Conservation (phyloP, 2,888 invertebrate species). For the Dichetophora obliterata region DNA sequence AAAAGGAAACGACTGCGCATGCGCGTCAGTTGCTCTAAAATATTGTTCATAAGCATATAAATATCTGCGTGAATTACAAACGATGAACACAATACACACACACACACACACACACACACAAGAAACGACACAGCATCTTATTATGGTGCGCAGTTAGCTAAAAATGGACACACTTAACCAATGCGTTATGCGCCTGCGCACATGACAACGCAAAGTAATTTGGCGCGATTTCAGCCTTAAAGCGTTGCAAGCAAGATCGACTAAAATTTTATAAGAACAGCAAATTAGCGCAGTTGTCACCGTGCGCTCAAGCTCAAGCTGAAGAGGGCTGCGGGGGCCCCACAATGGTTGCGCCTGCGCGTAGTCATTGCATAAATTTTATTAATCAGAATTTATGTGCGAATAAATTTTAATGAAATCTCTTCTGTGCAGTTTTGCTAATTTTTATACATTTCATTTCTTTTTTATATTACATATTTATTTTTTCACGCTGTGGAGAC, state of each 20-base stretch:
- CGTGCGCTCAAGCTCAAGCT: neutral
- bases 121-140: neutral
- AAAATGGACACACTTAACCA: conserved; percentile 7
- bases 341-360: neutral
- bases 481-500: neutral
- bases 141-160: neutral
- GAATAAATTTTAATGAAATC: conserved; percentile 59
- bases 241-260: neutral
- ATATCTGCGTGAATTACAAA: conserved; percentile 45
- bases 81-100: neutral
- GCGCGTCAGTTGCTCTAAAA: conserved; percentile 50
- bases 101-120: neutral
- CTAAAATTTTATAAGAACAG: neutral
- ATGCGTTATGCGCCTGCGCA: neutral
- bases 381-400: conserved; percentile 69
- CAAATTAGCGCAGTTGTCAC: neutral
- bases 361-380: conserved; percentile 62
- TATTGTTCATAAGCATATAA: conserved; percentile 63
- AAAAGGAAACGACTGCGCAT: neutral
- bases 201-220: neutral
- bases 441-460: neutral
- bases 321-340: neutral
- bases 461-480: neutral
- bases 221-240: neutral
- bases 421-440: neutral